A percentile compares a stretch with the other conserved stretches of the same genome.
These are phyloP conservation scores for Rhabdophis nuchalis DNA, from an alignment of 2,797 vertebrate genomes.

Conservation along the genomic window DNA sequence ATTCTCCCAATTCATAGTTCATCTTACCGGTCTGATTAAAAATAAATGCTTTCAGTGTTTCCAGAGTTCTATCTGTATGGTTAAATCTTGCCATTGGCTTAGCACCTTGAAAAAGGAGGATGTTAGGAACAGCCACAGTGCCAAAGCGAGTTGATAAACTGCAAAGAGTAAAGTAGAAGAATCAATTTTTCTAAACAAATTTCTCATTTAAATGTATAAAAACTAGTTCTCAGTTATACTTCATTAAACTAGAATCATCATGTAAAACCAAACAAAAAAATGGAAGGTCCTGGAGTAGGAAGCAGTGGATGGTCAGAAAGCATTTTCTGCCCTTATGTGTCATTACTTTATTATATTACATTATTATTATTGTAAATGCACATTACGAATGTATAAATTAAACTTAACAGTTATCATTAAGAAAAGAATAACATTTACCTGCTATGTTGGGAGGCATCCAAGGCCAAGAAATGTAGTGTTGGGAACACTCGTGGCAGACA, in stretches of 20 bases:
- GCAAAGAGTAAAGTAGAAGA: slow-evolving; percentile 19
- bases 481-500: slow-evolving; percentile 90
- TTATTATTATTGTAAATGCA: too few relatives aligned
- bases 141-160: slow-evolving; percentile 97
- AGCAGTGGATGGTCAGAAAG: neutral
- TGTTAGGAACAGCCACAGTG: slow-evolving; percentile 96
- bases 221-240: neutral
- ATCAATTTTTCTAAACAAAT: slow-evolving; percentile 11
- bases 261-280: neutral
- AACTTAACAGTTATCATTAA: neutral
- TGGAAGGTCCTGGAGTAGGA: neutral
- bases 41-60: slow-evolving; percentile 88
- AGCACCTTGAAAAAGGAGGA: slow-evolving; percentile 94
- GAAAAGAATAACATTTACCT: slow-evolving; percentile 72
- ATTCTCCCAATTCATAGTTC: neutral
- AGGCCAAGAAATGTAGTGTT: slow-evolving; percentile 86
- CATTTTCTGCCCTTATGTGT: neutral
- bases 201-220: neutral
- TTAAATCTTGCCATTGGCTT: slow-evolving; percentile 99
- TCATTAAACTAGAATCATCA: neutral
- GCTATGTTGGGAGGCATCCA: slow-evolving; percentile 97
- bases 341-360: neutral
- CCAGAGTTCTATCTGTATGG: slow-evolving; percentile 89
- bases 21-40: slow-evolving; percentile 91
- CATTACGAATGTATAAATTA: neutral